Conservation (phyloP, 1,140 invertebrate genomes). For the Drosophila sp. region DNA sequence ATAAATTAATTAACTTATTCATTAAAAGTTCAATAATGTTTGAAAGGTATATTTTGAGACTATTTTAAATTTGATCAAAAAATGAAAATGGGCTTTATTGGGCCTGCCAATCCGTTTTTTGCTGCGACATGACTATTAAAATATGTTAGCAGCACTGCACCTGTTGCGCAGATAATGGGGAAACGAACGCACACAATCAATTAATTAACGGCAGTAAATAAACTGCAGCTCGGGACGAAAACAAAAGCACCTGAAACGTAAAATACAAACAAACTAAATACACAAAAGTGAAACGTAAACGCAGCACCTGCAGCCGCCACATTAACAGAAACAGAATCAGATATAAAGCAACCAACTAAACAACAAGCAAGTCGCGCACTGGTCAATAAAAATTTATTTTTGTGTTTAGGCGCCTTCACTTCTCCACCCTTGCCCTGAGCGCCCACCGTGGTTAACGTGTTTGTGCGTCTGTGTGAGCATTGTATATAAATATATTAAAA, state of each 20-base stretch:
- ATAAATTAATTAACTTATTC: too few species aligned
- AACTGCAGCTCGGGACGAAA: slow-evolving; percentile 29
- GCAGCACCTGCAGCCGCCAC: slow-evolving; percentile 30
- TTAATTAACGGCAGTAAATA: slow-evolving; percentile 67
- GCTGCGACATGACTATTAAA: too few species aligned
- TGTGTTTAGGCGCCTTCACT: slow-evolving; percentile 55
- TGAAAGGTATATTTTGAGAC: too few species aligned
- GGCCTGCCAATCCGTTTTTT: too few species aligned
- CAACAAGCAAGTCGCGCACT: slow-evolving; percentile 66
- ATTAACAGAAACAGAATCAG: slow-evolving; percentile 49
- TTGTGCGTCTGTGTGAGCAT: slow-evolving; percentile 29
- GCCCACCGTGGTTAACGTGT: slow-evolving; percentile 5
- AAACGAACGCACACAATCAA: slow-evolving; percentile 50
- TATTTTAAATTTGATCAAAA: too few species aligned
- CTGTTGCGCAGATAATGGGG: slow-evolving; percentile 56
- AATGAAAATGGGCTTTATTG: too few species aligned
- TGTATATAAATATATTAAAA: slow-evolving; percentile 68
- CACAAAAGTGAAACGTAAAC: slow-evolving; percentile 59
- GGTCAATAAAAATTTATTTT: slow-evolving; percentile 71
- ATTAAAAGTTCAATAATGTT: too few species aligned
- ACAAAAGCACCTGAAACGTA: slow-evolving; percentile 51
- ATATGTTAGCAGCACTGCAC: background rate
- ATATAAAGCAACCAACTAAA: slow-evolving; percentile 40
- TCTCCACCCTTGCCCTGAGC: slow-evolving; percentile 5
- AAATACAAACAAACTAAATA: slow-evolving; percentile 62